Percentiles rank a stretch among this genome's conserved stretches.
These are phyloP conservation scores for Anoplopoma fimbria DNA, from an alignment of 2,113 vertebrate species.

Conservation along the genomic window DNA sequence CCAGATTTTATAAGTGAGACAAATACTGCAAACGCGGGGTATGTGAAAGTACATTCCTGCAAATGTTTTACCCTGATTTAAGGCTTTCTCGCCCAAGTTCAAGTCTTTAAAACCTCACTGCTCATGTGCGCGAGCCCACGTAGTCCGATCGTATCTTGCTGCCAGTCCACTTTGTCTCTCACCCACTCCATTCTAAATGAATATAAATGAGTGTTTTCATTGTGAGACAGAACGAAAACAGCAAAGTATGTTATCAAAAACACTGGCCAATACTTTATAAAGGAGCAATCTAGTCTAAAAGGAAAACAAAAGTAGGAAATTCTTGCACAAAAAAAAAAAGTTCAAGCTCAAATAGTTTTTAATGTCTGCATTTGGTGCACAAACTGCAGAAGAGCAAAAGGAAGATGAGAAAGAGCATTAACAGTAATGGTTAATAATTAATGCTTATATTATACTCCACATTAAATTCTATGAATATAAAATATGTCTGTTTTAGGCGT, in stretches of 20 bases:
- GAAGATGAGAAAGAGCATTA: slow-evolving; percentile 28
- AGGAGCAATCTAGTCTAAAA: slow-evolving; percentile 67
- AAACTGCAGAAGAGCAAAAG: slow-evolving; percentile 23
- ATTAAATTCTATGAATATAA: slow-evolving; percentile 7
- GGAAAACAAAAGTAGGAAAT: slow-evolving; percentile 77
- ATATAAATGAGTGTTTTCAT: slow-evolving; percentile 85
- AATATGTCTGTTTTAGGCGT: slow-evolving; percentile 21
- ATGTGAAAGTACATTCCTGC: slow-evolving; percentile 73
- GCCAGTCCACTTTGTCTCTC: slow-evolving; percentile 68
- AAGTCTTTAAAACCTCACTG: slow-evolving; percentile 42
- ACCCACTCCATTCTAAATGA: slow-evolving; percentile 78
- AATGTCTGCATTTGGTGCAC: slow-evolving; percentile 54
- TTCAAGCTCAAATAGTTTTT: slow-evolving; percentile 61
- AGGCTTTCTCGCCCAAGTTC: slow-evolving; percentile 42
- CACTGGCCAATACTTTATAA: slow-evolving; percentile 70
- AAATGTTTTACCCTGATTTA: slow-evolving; percentile 63
- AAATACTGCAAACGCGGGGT: slow-evolving; percentile 70
- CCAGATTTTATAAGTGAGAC: slow-evolving; percentile 68
- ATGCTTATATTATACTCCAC: neutral
- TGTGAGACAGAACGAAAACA: slow-evolving; percentile 77
- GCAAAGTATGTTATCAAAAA: slow-evolving; percentile 83
- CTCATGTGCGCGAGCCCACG: slow-evolving; percentile 43
- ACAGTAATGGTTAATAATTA: slow-evolving; percentile 12
- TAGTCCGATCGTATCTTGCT: slow-evolving; percentile 72
- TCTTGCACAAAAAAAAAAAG: slow-evolving; percentile 37